Conservation (phyloP, 2,888 invertebrate species). For the Criorhina ranunculi region DNA sequence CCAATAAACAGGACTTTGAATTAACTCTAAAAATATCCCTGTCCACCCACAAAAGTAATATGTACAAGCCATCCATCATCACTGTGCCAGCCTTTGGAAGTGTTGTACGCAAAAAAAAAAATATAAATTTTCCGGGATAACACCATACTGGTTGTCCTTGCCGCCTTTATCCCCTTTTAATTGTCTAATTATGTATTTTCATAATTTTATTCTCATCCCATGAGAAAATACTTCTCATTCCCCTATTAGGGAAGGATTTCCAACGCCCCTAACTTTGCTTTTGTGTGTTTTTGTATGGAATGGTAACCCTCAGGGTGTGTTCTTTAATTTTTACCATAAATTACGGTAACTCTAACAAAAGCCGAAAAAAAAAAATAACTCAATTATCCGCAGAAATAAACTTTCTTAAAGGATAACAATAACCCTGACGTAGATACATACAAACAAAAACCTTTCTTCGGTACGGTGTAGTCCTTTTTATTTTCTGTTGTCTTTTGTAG, state of each 20-base stretch:
- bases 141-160: background rate
- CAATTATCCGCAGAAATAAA: conserved; percentile 30
- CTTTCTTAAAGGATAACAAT: conserved; percentile 16
- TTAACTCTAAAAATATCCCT: background rate
- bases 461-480: background rate
- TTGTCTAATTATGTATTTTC: conserved; percentile 35
- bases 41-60: background rate
- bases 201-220: conserved; percentile 11
- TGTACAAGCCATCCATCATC: conserved; percentile 11
- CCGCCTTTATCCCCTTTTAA: background rate
- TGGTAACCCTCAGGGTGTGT: background rate
- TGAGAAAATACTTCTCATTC: background rate
- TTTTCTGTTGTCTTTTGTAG: background rate
- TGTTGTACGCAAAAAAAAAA: background rate
- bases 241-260: background rate
- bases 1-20: background rate
- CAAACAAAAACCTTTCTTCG: background rate
- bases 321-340: conserved; percentile 26
- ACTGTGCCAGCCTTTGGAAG: background rate
- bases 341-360: conserved; percentile 12
- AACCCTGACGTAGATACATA: background rate
- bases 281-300: background rate
- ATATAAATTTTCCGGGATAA: conserved; percentile 19
- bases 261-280: background rate
- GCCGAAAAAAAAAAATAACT: conserved; percentile 41